Base-by-base conservation (phyloP, 1,140 invertebrate species). In the Hylyphantes graminicola region DNA sequence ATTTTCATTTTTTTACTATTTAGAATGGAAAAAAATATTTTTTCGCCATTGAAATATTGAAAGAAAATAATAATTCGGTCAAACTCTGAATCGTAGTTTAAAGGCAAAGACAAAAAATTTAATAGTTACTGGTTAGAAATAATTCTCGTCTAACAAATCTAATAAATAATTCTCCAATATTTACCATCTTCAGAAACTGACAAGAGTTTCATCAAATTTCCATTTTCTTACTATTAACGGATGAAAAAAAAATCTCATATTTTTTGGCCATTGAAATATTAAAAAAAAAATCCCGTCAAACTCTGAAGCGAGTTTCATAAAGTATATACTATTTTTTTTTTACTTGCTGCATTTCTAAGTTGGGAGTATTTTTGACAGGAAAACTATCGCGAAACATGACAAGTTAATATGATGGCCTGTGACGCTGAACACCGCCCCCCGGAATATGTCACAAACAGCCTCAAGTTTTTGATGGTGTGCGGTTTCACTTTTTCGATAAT, bases 381-480 rank as follows among this genome's bases (percentile, higher is more conserved):
- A 76, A 76, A 76, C 74, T 76, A 76, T 76, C 74, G 59, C 74
- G 57, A 63, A 76, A 76, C 74, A 63, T 76, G 74, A 76, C 74
- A 76, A 76, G 57, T 76, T 76, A 76, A 76, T 76, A 76, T 76
- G 74, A 76, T 76, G 74, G 74, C 74, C 55, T 64, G 15, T 76
- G 57, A 51, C 59, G 74, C 61, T 48, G 74, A 63, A 76, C 74
- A 76, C 74, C 57, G 10, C 59, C 57, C 8, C 72, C 11, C 11
- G 54, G 48, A 61, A 76, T 63, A 19, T 76, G 74, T 76, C 74
- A 76, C 74, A 76, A 76, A 76, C 74, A 76, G 74, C 74, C 57
- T 64, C 54, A 51, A 50, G 74, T 76, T 72, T 74, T 74, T 35
- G 72, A 74, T n/a, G 72, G 8, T 48, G 72, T 74, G 53, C 55